Evolutionary conservation across 2,888 invertebrate species (phyloP).

Genomic region (Patella pellucida): DNA sequence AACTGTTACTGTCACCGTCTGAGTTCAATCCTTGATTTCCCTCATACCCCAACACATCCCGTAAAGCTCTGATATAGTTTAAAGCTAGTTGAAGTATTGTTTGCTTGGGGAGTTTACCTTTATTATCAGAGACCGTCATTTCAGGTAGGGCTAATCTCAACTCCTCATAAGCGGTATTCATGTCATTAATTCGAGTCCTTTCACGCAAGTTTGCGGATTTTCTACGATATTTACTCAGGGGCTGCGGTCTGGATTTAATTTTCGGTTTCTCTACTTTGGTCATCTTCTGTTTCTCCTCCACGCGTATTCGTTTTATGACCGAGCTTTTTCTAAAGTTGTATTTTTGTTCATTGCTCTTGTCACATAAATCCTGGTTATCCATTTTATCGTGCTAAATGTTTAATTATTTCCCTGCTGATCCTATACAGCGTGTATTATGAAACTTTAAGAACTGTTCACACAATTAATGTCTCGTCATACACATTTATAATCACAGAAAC

Average conservation of each 20-base stretch:
- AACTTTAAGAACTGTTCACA: no score
- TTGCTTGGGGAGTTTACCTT: neutral
- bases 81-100: neutral
- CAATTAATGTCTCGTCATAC: no score
- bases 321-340: neutral
- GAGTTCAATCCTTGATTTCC: neutral
- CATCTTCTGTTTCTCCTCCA: neutral
- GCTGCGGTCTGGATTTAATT: neutral
- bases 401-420: no score
- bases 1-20: neutral
- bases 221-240: conserved; percentile 2
- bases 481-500: no score
- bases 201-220: neutral
- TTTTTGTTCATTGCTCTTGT: neutral
- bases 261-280: neutral
- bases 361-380: no score
- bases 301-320: neutral
- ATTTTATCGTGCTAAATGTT: no score
- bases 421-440: no score
- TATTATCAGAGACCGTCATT: neutral
- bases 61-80: neutral
- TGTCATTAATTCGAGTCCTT: neutral
- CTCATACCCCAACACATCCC: neutral
- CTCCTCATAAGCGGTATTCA: neutral
- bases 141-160: neutral